Percentiles rank a stretch among this genome's conserved stretches.
Evolutionary conservation across 2,888 invertebrate genomes (phyloP).

Genomic region (Euproctis similis): DNA sequence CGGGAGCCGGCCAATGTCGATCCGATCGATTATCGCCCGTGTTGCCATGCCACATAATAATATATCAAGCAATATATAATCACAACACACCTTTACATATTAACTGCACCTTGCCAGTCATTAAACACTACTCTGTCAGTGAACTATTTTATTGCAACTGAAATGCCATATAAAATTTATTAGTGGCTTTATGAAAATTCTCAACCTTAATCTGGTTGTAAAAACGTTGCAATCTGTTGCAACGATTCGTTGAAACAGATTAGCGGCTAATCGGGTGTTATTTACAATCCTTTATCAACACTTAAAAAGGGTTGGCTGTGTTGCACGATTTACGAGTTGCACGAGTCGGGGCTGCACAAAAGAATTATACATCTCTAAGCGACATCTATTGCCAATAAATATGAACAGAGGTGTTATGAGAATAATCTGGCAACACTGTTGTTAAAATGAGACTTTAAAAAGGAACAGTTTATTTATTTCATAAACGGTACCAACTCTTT

Average conservation of each 20-base stretch:
- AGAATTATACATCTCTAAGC: constrained; percentile 61
- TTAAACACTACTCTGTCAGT: constrained; percentile 14
- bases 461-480: constrained; percentile 38
- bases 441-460: constrained; percentile 23
- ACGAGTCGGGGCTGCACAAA: constrained; percentile 52
- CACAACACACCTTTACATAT: too few species aligned
- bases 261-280: constrained; percentile 58
- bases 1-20: constrained; percentile 63
- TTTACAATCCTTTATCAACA: constrained; percentile 69
- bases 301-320: constrained; percentile 48
- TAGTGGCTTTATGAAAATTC: constrained; percentile 22
- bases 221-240: constrained; percentile 56
- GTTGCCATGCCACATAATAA: too few species aligned
- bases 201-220: constrained; percentile 44
- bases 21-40: constrained; percentile 63
- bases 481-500: constrained; percentile 43
- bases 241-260: constrained; percentile 54
- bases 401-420: constrained; percentile 52
- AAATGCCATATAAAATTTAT: constrained; percentile 22
- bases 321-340: constrained; percentile 54
- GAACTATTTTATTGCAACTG: constrained; percentile 15
- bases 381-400: constrained; percentile 71
- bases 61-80: too few species aligned
- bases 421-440: constrained; percentile 67
- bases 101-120: constrained; percentile 1